Evolutionary conservation across 2,113 vertebrate genomes (phyloP), one percentile per base, ranked within the genome.

Genomic region (Atractosteus spatula): DNA sequence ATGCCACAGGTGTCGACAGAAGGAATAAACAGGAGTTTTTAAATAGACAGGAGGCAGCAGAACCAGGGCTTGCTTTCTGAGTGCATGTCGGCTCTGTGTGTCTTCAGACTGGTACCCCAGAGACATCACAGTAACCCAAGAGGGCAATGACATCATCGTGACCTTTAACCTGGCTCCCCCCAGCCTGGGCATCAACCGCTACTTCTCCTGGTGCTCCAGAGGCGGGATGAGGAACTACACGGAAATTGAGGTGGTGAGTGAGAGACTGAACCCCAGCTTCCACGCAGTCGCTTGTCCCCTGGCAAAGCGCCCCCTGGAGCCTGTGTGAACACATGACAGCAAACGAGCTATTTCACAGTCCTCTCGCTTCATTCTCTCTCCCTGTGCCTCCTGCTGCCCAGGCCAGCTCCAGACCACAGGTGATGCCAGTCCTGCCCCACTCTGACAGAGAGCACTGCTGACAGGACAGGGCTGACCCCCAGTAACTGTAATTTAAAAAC

Each of bases 101-200:
- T 76, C 59, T 11, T 55, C 41, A 93, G 91, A 93, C 75, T 93
- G 91, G 91, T 89, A 90, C 72, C 91, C 91, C 6, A 72, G 61
- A 68, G 54, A 89, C 3, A 13, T 91, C 11, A 64, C 81, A 47
- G 76, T 89, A n/a, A 74, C 81, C 42, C 90, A 91, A 73, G 72
- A 88, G 7, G 86, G 81, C 11, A 55, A 7, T 0, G 71, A 74
- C n/a, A 45, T 89, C 69, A 77, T 61, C 3, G 88, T 92, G 77
- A 91, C 91, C 29, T 93, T 93, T 74, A 91, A 91, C 82, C 81
- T 93, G 64, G 91, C 91, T 14, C 91, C 91, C 3, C 74, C 84
- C 14, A 74, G 75, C 61, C 76, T 93, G 41, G 84, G 75, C 51
- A 87, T 93, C 75, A 78, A 10, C 12, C 82, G 77, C 55, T 93